A percentile compares a stretch with the other conserved stretches of the same genome.
Evolutionary conservation across 53 echinoderm and acorn worm genomes (phyloP).

Genomic region (Holothuria leucospilota): DNA sequence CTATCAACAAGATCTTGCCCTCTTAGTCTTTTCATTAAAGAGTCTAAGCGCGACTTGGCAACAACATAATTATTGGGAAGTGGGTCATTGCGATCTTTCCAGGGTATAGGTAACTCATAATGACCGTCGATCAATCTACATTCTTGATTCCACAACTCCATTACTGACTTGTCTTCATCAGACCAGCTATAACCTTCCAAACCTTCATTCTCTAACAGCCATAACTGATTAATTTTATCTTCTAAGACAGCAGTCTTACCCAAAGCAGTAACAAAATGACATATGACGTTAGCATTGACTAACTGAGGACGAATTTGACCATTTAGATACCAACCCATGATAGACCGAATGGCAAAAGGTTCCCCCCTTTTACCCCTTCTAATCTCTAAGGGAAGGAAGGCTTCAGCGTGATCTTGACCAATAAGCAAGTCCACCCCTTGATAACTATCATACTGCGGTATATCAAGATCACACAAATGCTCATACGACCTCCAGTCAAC

Average conservation of each 20-base stretch:
- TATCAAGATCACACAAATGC: slow-evolving; percentile 30
- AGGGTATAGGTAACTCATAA: slow-evolving; percentile 54
- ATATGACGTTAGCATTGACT: slow-evolving; percentile 26
- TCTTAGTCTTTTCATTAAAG: slow-evolving; percentile 21
- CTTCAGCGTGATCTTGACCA: slow-evolving; percentile 55
- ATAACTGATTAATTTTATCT: slow-evolving; percentile 21
- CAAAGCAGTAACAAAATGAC: slow-evolving; percentile 38
- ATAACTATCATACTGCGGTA: slow-evolving; percentile 23
- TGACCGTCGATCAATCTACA: slow-evolving; percentile 35
- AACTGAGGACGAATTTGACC: slow-evolving; percentile 11
- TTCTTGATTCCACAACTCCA: slow-evolving; percentile 45
- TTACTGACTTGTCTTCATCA: slow-evolving; percentile 50
- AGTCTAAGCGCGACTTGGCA: slow-evolving; percentile 40
- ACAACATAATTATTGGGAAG: slow-evolving; percentile 45
- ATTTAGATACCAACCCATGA: slow-evolving; percentile 54
- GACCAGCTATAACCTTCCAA: slow-evolving; percentile 8
- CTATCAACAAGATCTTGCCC: neutral
- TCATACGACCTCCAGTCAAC: slow-evolving; percentile 35
- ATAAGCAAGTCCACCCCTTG: slow-evolving; percentile 54
- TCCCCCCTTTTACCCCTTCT: slow-evolving; percentile 48
- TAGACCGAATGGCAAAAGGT: too few relatives aligned
- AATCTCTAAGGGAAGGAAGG: slow-evolving; percentile 54
- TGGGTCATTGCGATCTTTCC: slow-evolving; percentile 23
- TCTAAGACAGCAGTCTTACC: slow-evolving; percentile 22
- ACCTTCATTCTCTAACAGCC: slow-evolving; percentile 51